A percentile compares a stretch with the other conserved stretches of the same genome.
Conservation (phyloP, 2,113 vertebrate species). For the Oryzias curvinotus region DNA sequence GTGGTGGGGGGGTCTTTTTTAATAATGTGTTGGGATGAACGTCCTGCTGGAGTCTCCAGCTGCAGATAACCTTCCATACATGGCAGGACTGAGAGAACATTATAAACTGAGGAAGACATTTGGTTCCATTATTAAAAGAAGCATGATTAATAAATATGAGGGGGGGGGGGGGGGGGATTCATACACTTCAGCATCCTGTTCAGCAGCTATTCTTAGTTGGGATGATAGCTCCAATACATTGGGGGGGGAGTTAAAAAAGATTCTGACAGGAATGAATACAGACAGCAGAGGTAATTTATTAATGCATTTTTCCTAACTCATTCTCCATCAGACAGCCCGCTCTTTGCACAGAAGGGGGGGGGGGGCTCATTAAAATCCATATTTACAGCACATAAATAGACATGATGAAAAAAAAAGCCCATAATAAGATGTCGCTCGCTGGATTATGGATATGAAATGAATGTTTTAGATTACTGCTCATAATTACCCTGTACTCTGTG, state of each 20-base stretch:
- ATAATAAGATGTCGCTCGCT: slow-evolving; percentile 55
- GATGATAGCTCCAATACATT: slow-evolving; percentile 38
- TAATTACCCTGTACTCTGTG: slow-evolving; percentile 58
- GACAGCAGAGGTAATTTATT: slow-evolving; percentile 64
- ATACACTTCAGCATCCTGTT: slow-evolving; percentile 41
- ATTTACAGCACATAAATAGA: slow-evolving; percentile 67
- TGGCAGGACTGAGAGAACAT: slow-evolving; percentile 32
- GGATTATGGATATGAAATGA: slow-evolving; percentile 66
- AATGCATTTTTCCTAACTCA: slow-evolving; percentile 62
- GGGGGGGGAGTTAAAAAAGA: slow-evolving; percentile 27
- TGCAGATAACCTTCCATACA: slow-evolving; percentile 52
- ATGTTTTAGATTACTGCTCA: slow-evolving; percentile 67
- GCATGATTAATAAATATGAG: slow-evolving; percentile 57
- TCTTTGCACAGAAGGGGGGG: slow-evolving; percentile 50
- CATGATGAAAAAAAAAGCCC: slow-evolving; percentile 47
- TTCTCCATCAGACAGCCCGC: slow-evolving; percentile 50
- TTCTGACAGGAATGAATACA: slow-evolving; percentile 56
- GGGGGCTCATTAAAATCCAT: slow-evolving; percentile 68
- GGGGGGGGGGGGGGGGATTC: slow-evolving; percentile 51
- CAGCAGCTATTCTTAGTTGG: slow-evolving; percentile 30
- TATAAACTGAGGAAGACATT: slow-evolving; percentile 53
- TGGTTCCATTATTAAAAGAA: slow-evolving; percentile 60
- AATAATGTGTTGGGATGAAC: slow-evolving; percentile 62
- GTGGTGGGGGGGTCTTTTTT: slow-evolving; percentile 64
- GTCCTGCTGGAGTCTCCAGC: slow-evolving; percentile 40